Percentiles rank a stretch among this genome's conserved stretches.
phyloP scores from a whole-genome alignment of 2,888 invertebrate genomes.

The Imbricaverruca yamaguchii region DNA sequence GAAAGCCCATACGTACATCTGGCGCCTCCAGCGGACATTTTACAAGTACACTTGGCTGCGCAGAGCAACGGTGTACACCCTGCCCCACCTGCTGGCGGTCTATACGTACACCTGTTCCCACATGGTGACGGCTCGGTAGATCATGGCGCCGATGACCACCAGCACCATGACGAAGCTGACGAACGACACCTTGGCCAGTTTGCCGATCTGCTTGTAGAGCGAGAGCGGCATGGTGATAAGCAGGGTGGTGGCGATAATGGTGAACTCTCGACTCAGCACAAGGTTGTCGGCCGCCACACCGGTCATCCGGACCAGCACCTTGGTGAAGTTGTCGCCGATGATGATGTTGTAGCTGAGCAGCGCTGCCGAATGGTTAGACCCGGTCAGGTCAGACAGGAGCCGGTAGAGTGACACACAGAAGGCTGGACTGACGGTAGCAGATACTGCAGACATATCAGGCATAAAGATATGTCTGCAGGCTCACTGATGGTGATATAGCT shows the following conservation, averaged over 20 bases:
- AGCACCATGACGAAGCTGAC: slow-evolving; percentile 59
- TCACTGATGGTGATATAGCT: no score
- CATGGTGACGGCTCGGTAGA: slow-evolving; percentile 24
- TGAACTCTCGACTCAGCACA: slow-evolving; percentile 56
- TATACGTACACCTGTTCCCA: slow-evolving; percentile 13
- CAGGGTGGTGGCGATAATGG: slow-evolving; percentile 63
- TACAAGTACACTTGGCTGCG: no score
- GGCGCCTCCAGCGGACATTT: no score
- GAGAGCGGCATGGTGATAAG: slow-evolving; percentile 69
- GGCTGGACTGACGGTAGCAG: no score
- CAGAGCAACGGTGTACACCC: no score
- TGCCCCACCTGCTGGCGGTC: no score
- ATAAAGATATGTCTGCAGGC: no score
- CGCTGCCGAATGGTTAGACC: no score
- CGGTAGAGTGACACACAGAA: no score
- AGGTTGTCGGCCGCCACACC: slow-evolving; percentile 49
- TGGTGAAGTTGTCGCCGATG: slow-evolving; percentile 75
- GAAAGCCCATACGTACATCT: no score
- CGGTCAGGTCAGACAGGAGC: no score
- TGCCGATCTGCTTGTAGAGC: slow-evolving; percentile 63
- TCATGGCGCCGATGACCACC: slow-evolving; percentile 55
- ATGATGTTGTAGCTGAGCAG: slow-evolving; percentile 84
- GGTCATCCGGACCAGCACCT: slow-evolving; percentile 64
- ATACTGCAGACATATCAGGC: no score
- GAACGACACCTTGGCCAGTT: slow-evolving; percentile 60